These are phyloP conservation scores for Emydura subglobosa DNA, from an alignment of 2,113 vertebrate species.

Conservation along the genomic window DNA sequence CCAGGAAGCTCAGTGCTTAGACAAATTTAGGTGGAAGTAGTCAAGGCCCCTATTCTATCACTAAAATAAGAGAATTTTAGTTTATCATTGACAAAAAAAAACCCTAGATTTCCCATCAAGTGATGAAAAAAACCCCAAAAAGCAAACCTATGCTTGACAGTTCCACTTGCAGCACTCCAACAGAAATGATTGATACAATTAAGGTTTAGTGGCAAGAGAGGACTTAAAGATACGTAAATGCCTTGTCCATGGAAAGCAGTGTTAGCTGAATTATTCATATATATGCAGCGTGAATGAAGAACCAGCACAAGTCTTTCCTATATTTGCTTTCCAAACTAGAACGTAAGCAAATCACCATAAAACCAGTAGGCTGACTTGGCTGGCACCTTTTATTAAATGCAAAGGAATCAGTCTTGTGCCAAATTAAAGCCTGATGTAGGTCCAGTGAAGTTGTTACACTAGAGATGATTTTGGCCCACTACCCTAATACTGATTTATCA, in stretches of 20 bases:
- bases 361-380: not conserved
- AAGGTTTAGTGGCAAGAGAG: not conserved
- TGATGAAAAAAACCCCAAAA: not conserved
- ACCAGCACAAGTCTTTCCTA: not conserved
- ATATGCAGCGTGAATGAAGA: not conserved
- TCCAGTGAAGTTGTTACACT: not conserved
- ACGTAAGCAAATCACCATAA: not conserved
- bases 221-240: not conserved
- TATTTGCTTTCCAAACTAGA: not conserved
- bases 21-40: not conserved
- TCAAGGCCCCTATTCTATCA: not conserved
- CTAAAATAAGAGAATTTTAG: not conserved
- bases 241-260: not conserved
- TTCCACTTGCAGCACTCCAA: not conserved
- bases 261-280: not conserved
- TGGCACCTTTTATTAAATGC: not conserved
- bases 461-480: not conserved
- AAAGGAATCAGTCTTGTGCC: not conserved
- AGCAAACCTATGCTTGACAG: not conserved
- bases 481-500: not conserved
- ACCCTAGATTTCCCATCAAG: not conserved
- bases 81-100: not conserved
- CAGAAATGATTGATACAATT: not conserved
- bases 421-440: not conserved
- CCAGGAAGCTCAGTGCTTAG: not conserved